These are phyloP conservation scores for Nycticryphes semicollaris DNA, from an alignment of 2,113 vertebrate genomes.

Conservation along the genomic window DNA sequence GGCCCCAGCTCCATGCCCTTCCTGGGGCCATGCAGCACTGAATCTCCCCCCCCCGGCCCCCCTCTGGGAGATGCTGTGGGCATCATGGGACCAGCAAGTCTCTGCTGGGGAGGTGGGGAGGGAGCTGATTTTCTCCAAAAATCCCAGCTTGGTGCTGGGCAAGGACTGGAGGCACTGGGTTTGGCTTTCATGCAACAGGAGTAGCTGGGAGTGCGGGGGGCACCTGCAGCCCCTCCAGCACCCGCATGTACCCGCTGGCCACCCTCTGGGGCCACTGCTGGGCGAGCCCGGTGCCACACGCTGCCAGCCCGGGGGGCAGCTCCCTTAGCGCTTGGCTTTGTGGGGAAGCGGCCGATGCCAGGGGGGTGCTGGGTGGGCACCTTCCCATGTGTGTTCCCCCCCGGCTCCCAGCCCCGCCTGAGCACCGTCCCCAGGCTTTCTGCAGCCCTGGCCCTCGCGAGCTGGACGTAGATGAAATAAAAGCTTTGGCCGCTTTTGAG, in stretches of 20 bases:
- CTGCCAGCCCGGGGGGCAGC: not conserved
- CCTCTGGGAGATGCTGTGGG: accelerated
- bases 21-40: not conserved
- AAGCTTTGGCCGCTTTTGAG: constrained; percentile 52
- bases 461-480: constrained; percentile 44
- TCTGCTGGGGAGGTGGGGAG: not conserved
- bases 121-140: not conserved
- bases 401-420: not conserved
- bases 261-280: not conserved
- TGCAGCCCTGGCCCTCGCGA: not conserved
- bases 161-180: not conserved
- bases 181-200: not conserved
- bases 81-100: not conserved
- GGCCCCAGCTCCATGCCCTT: not conserved
- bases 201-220: not conserved
- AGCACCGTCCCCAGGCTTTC: not conserved
- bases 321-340: not conserved
- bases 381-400: not conserved
- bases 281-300: accelerated
- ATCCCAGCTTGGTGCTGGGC: not conserved
- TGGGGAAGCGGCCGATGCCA: not conserved
- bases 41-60: not conserved
- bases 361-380: not conserved
- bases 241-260: not conserved
- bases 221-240: not conserved